These are phyloP conservation scores for Galeopterus variegatus DNA, from an alignment of 2,113 vertebrate species.

Conservation along the genomic window DNA sequence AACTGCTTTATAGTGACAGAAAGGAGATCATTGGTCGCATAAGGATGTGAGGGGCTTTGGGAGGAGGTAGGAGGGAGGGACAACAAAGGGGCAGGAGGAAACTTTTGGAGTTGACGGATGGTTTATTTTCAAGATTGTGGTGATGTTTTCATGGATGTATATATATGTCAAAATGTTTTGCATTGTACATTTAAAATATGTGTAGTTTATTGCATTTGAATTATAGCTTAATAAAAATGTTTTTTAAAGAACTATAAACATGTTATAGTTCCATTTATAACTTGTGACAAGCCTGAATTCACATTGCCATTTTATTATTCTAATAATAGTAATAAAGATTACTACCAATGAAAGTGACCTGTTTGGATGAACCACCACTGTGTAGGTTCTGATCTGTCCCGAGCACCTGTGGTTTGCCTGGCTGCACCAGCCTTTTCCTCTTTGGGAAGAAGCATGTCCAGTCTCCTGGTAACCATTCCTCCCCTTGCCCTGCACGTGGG, in stretches of 20 bases:
- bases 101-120: not conserved
- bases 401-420: not conserved
- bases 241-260: not conserved
- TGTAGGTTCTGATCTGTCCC: not conserved
- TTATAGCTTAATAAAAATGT: not conserved
- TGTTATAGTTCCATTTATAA: not conserved
- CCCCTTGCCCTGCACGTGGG: not conserved
- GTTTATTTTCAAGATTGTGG: not conserved
- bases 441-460: not conserved
- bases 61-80: not conserved
- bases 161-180: not conserved
- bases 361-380: not conserved
- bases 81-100: not conserved
- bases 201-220: conserved; percentile 13
- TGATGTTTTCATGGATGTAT: not conserved
- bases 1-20: not conserved
- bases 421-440: rapidly evolving
- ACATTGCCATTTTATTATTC: not conserved
- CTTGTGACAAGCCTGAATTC: not conserved
- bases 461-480: not conserved
- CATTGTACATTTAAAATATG: not conserved
- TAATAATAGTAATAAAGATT: not conserved
- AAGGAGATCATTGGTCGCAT: not conserved
- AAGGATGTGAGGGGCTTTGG: not conserved
- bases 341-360: not conserved